Conservation (phyloP, 2,797 vertebrate species). For the Mico argentatus region DNA sequence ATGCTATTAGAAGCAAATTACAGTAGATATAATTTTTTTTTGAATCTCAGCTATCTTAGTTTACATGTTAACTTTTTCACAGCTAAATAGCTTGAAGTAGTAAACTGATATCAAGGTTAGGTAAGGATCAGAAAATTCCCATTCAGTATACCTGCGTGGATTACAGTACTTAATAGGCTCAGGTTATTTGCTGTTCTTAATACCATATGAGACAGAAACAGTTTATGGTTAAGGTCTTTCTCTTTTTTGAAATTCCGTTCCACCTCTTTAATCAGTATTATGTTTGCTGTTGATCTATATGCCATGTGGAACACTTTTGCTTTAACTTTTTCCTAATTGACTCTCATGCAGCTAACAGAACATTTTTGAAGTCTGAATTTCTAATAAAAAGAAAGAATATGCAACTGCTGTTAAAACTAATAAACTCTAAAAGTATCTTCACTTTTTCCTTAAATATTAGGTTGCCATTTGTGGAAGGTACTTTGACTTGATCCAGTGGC, state of each 20-base stretch:
- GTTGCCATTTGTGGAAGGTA: neutral
- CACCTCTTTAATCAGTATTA: neutral
- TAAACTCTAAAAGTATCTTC: neutral
- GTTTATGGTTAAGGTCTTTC: neutral
- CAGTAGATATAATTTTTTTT: neutral
- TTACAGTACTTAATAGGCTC: neutral
- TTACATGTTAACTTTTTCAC: neutral
- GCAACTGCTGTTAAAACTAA: neutral
- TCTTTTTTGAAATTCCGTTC: neutral
- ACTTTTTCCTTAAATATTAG: neutral
- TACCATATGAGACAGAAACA: neutral
- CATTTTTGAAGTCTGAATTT: constrained; percentile 10
- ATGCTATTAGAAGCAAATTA: constrained; percentile 6
- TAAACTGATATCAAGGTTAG: neutral
- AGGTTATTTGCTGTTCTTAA: neutral
- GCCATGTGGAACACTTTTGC: neutral
- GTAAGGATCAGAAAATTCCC: neutral
- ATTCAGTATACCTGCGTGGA: neutral
- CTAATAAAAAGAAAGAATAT: constrained; percentile 30
- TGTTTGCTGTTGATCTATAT: constrained; percentile 6
- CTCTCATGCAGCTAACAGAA: neutral
- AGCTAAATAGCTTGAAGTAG: neutral
- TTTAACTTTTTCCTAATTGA: neutral
- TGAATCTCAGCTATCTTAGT: neutral
- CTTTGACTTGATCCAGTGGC: neutral